Conservation (phyloP, 2,888 invertebrate genomes). For the Linnaemya tessellans region DNA sequence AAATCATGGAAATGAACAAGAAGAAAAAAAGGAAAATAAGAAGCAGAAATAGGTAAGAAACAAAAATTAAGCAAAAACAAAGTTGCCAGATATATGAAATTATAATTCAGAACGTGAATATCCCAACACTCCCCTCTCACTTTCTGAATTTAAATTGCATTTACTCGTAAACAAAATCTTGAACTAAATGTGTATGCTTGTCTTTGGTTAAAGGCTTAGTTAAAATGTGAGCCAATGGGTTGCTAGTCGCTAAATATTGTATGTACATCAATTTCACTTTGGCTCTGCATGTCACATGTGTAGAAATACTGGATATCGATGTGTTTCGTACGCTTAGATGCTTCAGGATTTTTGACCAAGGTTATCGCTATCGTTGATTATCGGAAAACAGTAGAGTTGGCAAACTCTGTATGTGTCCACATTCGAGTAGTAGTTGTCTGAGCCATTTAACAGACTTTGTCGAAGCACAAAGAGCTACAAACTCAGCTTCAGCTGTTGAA, state of each 20-base stretch:
- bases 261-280: conserved; percentile 49
- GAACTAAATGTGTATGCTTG: background rate
- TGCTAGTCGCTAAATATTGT: background rate
- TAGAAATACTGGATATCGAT: conserved; percentile 58
- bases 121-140: conserved; percentile 54
- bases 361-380: conserved; percentile 69
- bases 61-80: background rate
- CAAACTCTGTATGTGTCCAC: background rate
- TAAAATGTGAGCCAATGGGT: background rate
- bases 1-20: too few species aligned
- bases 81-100: background rate
- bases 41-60: too few species aligned
- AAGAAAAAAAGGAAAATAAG: too few species aligned
- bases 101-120: conserved; percentile 10
- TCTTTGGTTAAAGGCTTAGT: background rate
- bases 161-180: conserved; percentile 15
- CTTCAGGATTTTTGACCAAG: conserved; percentile 54
- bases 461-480: conserved; percentile 17
- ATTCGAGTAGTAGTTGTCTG: conserved; percentile 11
- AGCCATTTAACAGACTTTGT: conserved; percentile 10
- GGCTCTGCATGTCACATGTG: conserved; percentile 48
- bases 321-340: conserved; percentile 50
- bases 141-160: conserved; percentile 20
- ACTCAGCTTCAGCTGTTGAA: too few species aligned
- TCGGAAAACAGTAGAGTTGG: conserved; percentile 10